phyloP scores from a whole-genome alignment of 2,113 vertebrate species.

The Pterocles orientalis region DNA sequence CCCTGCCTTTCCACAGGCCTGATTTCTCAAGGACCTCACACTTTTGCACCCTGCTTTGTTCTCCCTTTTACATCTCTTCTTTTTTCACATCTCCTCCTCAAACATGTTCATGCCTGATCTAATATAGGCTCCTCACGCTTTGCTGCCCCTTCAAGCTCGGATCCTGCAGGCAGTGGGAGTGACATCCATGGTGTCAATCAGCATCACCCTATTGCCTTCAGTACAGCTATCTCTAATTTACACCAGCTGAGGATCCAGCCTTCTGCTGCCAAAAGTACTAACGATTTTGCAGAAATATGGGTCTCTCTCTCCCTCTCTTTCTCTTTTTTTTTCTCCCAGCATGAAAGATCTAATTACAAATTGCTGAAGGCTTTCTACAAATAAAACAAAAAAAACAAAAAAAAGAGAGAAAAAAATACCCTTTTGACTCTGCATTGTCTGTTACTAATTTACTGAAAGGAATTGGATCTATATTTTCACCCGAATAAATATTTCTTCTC shows the following conservation, averaged over 20 bases:
- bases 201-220: background rate
- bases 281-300: conserved; percentile 39
- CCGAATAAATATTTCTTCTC: conserved; percentile 16
- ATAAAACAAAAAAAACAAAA: background rate
- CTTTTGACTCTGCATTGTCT: conserved; percentile 29
- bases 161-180: background rate
- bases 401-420: background rate
- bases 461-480: background rate
- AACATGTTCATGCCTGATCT: background rate
- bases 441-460: conserved; percentile 9
- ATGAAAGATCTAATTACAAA: conserved; percentile 61
- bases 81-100: background rate
- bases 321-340: background rate
- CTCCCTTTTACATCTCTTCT: background rate
- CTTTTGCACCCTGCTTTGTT: background rate
- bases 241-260: conserved; percentile 4
- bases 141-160: background rate
- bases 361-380: conserved; percentile 43
- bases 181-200: background rate
- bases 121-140: background rate
- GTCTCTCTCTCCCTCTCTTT: background rate
- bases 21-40: background rate
- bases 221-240: background rate
- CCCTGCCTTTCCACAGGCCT: background rate
- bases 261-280: conserved; percentile 22